phyloP scores from a whole-genome alignment of 1,140 invertebrate genomes.

The Neoseiulus cucumeris region DNA sequence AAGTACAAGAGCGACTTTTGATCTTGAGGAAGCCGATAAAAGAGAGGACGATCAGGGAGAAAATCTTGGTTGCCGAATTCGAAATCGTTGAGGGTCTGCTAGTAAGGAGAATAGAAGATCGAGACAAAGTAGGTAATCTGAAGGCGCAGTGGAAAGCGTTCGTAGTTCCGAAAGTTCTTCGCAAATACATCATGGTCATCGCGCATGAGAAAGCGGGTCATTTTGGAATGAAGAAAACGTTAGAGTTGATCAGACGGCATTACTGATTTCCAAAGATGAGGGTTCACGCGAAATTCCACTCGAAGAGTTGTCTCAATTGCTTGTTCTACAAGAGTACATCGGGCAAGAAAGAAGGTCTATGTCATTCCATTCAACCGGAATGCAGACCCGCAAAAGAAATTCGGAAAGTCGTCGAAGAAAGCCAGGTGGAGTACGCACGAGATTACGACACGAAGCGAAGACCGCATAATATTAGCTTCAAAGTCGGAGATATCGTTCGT shows the following conservation, averaged over 20 bases:
- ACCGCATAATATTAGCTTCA: background rate
- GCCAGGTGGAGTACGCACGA: background rate
- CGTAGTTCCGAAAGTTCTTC: background rate
- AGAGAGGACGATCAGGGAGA: too few species aligned
- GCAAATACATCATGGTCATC: background rate
- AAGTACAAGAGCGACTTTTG: too few species aligned
- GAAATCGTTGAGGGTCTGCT: too few species aligned
- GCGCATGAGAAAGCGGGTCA: background rate
- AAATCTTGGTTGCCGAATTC: too few species aligned
- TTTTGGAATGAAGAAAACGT: slow-evolving; percentile 1
- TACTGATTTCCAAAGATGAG: slow-evolving; percentile 6
- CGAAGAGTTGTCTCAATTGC: too few species aligned
- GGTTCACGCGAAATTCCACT: background rate
- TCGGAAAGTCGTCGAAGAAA: background rate
- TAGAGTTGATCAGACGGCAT: background rate
- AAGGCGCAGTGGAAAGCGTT: too few species aligned
- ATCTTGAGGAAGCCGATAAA: too few species aligned
- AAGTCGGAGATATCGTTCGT: background rate
- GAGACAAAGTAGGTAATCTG: too few species aligned
- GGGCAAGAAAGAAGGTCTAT: too few species aligned
- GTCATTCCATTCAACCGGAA: too few species aligned
- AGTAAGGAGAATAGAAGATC: too few species aligned
- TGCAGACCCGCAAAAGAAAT: background rate
- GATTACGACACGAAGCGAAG: background rate
- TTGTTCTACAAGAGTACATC: too few species aligned